These are phyloP conservation scores for Bettongia penicillata DNA, from an alignment of 2,113 vertebrate species.

Conservation along the genomic window DNA sequence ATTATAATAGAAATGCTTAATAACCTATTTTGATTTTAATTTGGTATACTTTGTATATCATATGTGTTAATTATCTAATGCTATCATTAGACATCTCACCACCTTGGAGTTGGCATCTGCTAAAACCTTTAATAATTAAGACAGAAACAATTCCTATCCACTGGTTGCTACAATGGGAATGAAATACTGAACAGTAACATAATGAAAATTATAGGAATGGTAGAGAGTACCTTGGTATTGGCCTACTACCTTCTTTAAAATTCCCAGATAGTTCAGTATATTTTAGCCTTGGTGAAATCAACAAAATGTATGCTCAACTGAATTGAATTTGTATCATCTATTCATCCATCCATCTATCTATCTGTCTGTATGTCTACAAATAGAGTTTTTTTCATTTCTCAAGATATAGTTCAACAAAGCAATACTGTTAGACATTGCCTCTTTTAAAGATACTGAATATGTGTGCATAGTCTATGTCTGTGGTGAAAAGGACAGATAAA, in stretches of 20 bases:
- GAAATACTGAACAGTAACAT: background rate
- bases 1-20: background rate
- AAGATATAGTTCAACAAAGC: background rate
- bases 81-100: background rate
- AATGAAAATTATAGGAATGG: background rate
- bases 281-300: background rate
- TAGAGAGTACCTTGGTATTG: background rate
- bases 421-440: background rate
- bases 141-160: background rate
- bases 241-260: background rate
- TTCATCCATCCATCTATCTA: background rate
- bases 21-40: background rate
- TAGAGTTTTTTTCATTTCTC: background rate
- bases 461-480: background rate
- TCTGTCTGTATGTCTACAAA: too few relatives aligned
- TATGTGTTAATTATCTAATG: background rate
- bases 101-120: background rate
- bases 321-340: constrained; percentile 27
- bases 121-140: background rate
- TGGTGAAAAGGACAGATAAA: background rate
- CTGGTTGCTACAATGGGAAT: background rate
- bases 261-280: background rate
- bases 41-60: background rate
- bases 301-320: constrained; percentile 10
- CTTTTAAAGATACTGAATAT: background rate